Evolutionary conservation across 2,888 invertebrate genomes (phyloP), one percentile per base, ranked within the genome.

Genomic region (Chesias legatella): DNA sequence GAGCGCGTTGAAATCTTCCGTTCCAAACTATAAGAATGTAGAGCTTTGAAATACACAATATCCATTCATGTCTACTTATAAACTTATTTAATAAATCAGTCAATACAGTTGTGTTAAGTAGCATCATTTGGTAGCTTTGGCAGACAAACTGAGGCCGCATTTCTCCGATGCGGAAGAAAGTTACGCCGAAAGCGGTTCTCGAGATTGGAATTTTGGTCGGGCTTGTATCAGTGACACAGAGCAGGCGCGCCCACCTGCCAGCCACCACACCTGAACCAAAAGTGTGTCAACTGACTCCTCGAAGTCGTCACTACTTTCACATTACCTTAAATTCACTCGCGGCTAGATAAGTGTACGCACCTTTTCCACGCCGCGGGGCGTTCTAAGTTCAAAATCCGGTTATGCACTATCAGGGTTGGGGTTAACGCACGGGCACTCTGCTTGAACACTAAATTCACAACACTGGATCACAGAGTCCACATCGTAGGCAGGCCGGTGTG

Each of bases 241-340:
- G 72, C 64, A 67, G 76, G 69, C 84, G 81, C 85, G 74, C 84
- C 83, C 84, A 83, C 84, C 82, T 83, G 81, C 71, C 67, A 60
- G 67, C 71, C 62, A 73, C 77, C 79, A 74, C 83, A 82, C 83
- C 82, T 82, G 84, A 81, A 68, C 73, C 75, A 83, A 83, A 86
- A 85, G 86, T 88, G 71, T 88, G 86, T 85, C 86, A 86, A 70
- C 78, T 73, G 73, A 82, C 82, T 83, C 80, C 74, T 80, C 78
- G 60, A 54, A 77, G 75, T 79, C 75, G 80, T 73, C 75, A 72
- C 70, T 79, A 86, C 86, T 88, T 88, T 88, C 88, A 88, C 88
- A 84, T 86, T 74, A 82, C 79, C 81, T 83, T 82, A 80, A 80
- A 80, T 79, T 78, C 81, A 73, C 79, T 77, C 73, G 72, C 64